These are phyloP conservation scores for Xanthia icteritia DNA, from an alignment of 2,888 invertebrate genomes.

Conservation along the genomic window DNA sequence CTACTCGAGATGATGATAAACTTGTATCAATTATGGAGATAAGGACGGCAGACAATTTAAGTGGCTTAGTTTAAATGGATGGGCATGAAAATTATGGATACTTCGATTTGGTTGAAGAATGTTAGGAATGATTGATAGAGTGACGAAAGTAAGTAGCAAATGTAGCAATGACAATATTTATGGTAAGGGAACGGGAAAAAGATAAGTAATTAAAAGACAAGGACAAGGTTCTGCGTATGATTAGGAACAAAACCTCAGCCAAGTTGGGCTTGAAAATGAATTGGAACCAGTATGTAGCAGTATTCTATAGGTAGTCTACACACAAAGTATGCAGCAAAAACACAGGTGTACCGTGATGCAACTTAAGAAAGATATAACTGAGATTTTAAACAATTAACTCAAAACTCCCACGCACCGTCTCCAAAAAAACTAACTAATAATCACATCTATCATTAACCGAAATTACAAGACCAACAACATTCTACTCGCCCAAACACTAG, in stretches of 20 bases:
- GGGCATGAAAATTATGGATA: background rate
- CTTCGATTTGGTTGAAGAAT: background rate
- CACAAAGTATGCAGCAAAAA: background rate
- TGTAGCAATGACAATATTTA: background rate
- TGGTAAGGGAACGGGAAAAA: background rate
- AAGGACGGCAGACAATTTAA: conserved; percentile 4
- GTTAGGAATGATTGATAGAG: conserved; percentile 16
- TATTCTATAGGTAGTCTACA: background rate
- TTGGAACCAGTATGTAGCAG: background rate
- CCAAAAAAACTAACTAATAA: conserved; percentile 31
- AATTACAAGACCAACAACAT: conserved; percentile 40
- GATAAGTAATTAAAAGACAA: background rate
- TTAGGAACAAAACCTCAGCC: background rate
- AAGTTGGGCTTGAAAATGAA: background rate
- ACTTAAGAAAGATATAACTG: background rate
- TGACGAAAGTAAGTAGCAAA: background rate
- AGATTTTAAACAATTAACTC: conserved; percentile 27
- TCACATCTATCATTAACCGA: conserved; percentile 46
- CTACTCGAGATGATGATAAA: conserved; percentile 44
- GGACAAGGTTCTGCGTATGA: background rate
- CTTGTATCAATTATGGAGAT: conserved; percentile 52
- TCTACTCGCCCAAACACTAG: conserved; percentile 47
- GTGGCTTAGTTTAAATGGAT: conserved; percentile 31
- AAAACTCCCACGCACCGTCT: conserved; percentile 38
- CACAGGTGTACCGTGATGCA: background rate